phyloP scores from a whole-genome alignment of 2,113 vertebrate genomes.

The Pachycephala philippinensis region DNA sequence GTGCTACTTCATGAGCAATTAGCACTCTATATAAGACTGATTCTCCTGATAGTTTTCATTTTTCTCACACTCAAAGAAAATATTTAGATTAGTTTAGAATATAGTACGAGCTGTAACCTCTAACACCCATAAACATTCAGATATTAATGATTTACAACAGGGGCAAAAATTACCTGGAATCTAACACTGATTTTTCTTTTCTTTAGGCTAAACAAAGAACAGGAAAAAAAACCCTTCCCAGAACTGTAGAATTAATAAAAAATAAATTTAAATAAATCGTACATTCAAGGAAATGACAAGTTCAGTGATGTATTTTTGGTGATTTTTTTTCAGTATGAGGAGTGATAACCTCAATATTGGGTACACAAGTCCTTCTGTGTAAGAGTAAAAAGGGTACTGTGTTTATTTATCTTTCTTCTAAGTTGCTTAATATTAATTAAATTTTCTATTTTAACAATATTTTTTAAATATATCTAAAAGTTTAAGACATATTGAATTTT shows the following conservation, averaged over 20 bases:
- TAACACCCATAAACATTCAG: neutral
- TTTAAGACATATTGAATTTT: neutral
- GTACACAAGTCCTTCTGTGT: neutral
- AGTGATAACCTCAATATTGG: neutral
- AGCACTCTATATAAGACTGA: constrained; percentile 3
- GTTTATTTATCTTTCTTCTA: neutral
- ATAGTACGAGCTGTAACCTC: neutral
- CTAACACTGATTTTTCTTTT: neutral
- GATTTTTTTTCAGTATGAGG: rapidly evolving
- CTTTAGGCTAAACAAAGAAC: neutral
- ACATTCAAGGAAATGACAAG: neutral
- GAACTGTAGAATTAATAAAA: neutral
- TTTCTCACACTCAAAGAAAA: neutral
- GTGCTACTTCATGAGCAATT: constrained; percentile 62
- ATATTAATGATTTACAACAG: neutral
- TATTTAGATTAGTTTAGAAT: neutral
- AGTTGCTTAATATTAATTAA: neutral
- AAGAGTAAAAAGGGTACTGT: neutral
- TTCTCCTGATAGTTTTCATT: neutral
- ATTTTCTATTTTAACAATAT: neutral
- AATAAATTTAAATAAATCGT: neutral
- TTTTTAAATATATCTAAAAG: neutral
- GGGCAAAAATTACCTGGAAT: neutral
- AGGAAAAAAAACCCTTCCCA: neutral
- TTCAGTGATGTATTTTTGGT: neutral